These are phyloP conservation scores for Alfaro cultratus DNA, from an alignment of 2,797 vertebrate species.

Conservation along the genomic window DNA sequence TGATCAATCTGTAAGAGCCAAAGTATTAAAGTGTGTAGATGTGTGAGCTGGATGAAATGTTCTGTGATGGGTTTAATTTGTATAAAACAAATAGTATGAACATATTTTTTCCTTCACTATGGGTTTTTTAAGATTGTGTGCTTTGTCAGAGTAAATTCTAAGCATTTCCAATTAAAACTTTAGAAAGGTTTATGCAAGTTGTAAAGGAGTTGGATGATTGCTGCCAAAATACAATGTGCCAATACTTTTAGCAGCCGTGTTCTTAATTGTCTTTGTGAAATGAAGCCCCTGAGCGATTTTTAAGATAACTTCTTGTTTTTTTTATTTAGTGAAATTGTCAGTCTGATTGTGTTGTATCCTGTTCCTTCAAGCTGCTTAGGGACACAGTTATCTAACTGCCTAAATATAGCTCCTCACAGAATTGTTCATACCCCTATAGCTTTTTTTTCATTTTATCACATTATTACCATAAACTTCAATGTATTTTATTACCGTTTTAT, in stretches of 20 bases:
- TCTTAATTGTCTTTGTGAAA: slow-evolving; percentile 15
- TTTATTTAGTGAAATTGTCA: slow-evolving; percentile 2
- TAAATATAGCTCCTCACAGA: not conserved
- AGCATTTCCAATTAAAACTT: slow-evolving; percentile 38
- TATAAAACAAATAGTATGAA: not conserved
- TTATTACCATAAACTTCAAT: not conserved
- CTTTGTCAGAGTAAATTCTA: not conserved
- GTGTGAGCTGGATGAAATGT: slow-evolving; percentile 1
- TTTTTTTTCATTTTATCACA: not conserved
- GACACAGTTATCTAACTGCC: not conserved
- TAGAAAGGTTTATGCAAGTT: slow-evolving; percentile 4
- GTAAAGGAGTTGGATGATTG: slow-evolving; percentile 23
- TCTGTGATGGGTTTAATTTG: not conserved
- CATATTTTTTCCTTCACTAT: slow-evolving; percentile 11
- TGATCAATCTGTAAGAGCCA: slow-evolving; percentile 25
- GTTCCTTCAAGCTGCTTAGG: not conserved
- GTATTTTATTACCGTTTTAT: not conserved
- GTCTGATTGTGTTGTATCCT: not conserved
- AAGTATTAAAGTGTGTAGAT: not conserved
- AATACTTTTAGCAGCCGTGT: slow-evolving; percentile 1
- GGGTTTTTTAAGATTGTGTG: slow-evolving; percentile 1
- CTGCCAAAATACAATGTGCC: slow-evolving; percentile 16
- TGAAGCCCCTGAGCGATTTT: slow-evolving; percentile 2
- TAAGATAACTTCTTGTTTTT: not conserved
- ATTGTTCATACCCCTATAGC: not conserved